A percentile compares a stretch with the other conserved stretches of the same genome.
Conservation (phyloP, 2,113 vertebrate genomes). For the Perca schrenkii region DNA sequence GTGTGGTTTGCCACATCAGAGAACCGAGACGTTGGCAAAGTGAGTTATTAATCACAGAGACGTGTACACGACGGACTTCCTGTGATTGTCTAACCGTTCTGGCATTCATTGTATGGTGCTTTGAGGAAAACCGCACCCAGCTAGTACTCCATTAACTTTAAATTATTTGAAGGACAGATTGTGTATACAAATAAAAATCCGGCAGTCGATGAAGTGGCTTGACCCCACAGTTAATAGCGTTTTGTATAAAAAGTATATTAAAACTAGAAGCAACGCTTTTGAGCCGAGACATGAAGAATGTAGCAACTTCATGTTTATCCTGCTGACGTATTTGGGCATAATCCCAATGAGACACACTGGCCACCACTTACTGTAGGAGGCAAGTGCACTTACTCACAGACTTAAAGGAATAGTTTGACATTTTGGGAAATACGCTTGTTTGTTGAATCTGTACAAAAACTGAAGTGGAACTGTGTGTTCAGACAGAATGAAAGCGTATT, state of each 20-base stretch:
- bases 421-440: background rate
- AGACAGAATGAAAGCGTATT: background rate
- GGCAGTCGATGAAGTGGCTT: background rate
- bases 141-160: slow-evolving; percentile 30
- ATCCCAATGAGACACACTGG: background rate
- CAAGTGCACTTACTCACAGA: background rate
- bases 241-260: background rate
- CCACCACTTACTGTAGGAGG: background rate
- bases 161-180: slow-evolving; percentile 24
- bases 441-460: background rate
- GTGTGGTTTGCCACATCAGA: slow-evolving; percentile 9
- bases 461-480: too few relatives aligned
- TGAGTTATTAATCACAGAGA: slow-evolving; percentile 58
- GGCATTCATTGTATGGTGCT: slow-evolving; percentile 36
- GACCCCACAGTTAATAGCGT: background rate
- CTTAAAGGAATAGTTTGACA: background rate
- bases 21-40: slow-evolving; percentile 18
- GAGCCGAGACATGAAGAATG: background rate
- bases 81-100: slow-evolving; percentile 66
- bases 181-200: background rate
- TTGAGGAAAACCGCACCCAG: slow-evolving; percentile 49
- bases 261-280: background rate
- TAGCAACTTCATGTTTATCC: slow-evolving; percentile 16
- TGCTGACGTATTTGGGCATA: slow-evolving; percentile 10
- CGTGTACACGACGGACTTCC: slow-evolving; percentile 43